These are phyloP conservation scores for Limnothrissa miodon DNA, from an alignment of 2,113 vertebrate genomes.

Conservation along the genomic window DNA sequence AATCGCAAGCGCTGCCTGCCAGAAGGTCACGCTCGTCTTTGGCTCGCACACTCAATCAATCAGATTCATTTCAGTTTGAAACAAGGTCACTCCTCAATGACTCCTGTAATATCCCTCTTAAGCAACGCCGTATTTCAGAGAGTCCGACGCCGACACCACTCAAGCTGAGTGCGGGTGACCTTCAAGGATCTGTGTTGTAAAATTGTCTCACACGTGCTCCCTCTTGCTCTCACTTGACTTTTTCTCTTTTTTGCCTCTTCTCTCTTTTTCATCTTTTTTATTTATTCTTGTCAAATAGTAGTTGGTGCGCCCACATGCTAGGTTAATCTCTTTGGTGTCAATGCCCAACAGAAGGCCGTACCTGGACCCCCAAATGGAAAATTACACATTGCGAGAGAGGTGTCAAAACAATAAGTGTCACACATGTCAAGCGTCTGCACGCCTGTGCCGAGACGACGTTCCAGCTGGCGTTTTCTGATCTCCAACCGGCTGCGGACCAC, in stretches of 20 bases:
- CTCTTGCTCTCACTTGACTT: background rate
- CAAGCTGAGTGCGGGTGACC: background rate
- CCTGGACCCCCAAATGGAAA: background rate
- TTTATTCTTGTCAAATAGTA: background rate
- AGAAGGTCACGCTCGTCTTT: background rate
- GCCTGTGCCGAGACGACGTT: background rate
- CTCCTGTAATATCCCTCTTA: constrained; percentile 5
- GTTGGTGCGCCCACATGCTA: background rate
- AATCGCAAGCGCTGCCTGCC: background rate
- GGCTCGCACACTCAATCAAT: constrained; percentile 23
- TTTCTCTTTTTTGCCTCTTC: background rate
- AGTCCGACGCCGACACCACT: background rate
- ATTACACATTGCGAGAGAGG: background rate
- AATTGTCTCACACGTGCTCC: background rate
- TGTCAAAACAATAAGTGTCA: constrained; percentile 1
- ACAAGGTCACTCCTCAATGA: constrained; percentile 16
- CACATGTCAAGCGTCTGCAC: background rate
- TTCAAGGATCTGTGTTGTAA: constrained; percentile 12
- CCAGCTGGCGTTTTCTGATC: background rate
- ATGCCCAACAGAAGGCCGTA: background rate
- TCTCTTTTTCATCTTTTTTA: no score
- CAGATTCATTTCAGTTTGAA: constrained; percentile 26
- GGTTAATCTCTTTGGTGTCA: background rate
- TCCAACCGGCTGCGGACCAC: background rate
- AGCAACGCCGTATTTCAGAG: constrained; percentile 12